Base-by-base conservation (phyloP, 2,888 invertebrate species). In the Pseudanteris insignis region DNA sequence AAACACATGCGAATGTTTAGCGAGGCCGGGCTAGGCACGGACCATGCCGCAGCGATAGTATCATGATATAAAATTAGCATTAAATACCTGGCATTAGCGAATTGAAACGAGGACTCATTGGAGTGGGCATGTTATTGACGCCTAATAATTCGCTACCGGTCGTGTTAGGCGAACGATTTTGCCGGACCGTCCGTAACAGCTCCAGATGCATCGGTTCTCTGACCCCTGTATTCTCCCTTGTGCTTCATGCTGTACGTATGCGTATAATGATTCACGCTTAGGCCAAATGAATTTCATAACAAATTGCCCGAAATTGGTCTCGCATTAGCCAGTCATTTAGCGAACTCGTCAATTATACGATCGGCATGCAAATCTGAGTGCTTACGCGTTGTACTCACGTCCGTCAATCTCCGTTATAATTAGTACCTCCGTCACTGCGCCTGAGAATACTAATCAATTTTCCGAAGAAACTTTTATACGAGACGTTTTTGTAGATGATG, bases 161-260 rank as follows among this genome's bases (percentile, higher is more conserved):
- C 50, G 63, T 53, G 57, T 57, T 60, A 62, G 62, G 30, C 43
- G 40, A 34, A 40, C 57, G 53, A 64, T 64, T 64, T 57, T 63
- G 41, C 33, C 32, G 25, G 46, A 10, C 34, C 33, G 32, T 12
- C 36, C 40, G 40, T 59, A 60, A 55, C 37, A 34, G 50, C 30
- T 30, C 44, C 55, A 61, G 61, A 61, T 61, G 61, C 26, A 12
- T 7, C 28, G 29, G 12, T 18, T 9, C 13, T 13, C 36, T 28
- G 34, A 36, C 30, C 48, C 25, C 40, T 9, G 37, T 34, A n/a
- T n/a, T n/a, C n/a, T n/a, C n/a, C n/a, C n/a, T n/a, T n/a, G n/a
- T n/a, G n/a, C n/a, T n/a, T n/a, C n/a, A n/a, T n/a, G 25, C 53
- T 8, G 5, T 18, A 36, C 38, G 54, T 44, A 44, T 50, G 48